Percentiles rank a stretch among this genome's conserved stretches.
Evolutionary conservation across 1,140 invertebrate genomes (phyloP).

Genomic region (Helicorthomorpha holstii): DNA sequence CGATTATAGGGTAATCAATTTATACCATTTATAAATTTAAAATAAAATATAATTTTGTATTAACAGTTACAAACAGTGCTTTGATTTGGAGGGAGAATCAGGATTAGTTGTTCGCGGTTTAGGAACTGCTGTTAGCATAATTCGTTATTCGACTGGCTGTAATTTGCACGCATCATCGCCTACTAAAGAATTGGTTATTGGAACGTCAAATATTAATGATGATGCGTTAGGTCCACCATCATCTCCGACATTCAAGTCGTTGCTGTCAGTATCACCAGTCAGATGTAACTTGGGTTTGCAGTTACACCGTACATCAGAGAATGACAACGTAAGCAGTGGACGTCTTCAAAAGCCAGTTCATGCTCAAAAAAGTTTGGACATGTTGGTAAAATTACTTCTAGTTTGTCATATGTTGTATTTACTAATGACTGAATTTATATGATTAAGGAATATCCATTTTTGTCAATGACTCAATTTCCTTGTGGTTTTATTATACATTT

Average conservation of each 20-base stretch:
- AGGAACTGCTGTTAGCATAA: conserved; percentile 67
- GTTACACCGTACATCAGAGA: too few relatives aligned
- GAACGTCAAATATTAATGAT: not conserved
- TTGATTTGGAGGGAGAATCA: conserved; percentile 91
- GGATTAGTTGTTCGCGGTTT: conserved; percentile 83
- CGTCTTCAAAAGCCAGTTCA: too few relatives aligned
- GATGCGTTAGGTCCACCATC: too few relatives aligned
- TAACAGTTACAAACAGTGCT: conserved; percentile 70
- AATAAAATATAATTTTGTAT: conserved; percentile 4
- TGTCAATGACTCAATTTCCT: conserved; percentile 81
- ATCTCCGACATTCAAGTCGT: not conserved
- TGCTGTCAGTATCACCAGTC: not conserved
- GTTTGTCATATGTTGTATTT: too few relatives aligned
- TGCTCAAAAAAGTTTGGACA: too few relatives aligned
- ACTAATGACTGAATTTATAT: conserved; percentile 25
- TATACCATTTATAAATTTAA: not conserved
- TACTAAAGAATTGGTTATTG: conserved; percentile 7
- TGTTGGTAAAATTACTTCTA: too few relatives aligned
- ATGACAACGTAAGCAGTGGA: too few relatives aligned
- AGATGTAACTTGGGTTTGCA: too few relatives aligned
- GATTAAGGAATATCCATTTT: conserved; percentile 70
- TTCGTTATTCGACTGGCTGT: conserved; percentile 11
- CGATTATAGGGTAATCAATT: conserved; percentile 72
- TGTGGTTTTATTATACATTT: conserved; percentile 71
- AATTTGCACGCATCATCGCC: conserved; percentile 14